phyloP scores from a whole-genome alignment of 1,140 invertebrate species.

The Drosophila mayri region DNA sequence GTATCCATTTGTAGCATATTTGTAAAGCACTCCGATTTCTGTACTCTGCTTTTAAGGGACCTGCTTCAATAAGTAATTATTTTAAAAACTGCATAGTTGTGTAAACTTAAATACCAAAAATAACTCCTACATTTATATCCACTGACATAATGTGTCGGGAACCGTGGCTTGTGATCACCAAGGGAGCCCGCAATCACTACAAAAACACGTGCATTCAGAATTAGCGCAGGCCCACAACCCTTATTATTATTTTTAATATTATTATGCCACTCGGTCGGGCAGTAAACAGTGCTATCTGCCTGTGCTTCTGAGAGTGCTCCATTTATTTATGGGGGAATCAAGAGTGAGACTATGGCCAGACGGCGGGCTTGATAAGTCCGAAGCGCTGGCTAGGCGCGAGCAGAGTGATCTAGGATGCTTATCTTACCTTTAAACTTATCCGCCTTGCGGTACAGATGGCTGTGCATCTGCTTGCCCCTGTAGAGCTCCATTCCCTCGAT shows the following conservation, averaged over 20 bases:
- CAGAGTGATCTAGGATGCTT: not conserved
- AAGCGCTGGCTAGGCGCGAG: constrained; percentile 4
- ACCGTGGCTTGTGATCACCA: not conserved
- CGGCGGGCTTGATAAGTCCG: constrained; percentile 13
- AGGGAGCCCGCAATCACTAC: constrained; percentile 6
- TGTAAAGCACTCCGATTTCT: not conserved
- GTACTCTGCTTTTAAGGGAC: not conserved
- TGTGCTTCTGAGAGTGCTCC: constrained; percentile 11
- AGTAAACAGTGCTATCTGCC: constrained; percentile 32
- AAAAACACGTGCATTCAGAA: constrained; percentile 45
- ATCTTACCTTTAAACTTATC: constrained; percentile 87
- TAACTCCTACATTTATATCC: not conserved
- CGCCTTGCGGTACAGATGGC: constrained; percentile 94
- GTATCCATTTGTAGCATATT: not conserved
- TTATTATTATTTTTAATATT: constrained; percentile 30
- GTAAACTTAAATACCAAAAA: not conserved
- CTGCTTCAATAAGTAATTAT: not conserved
- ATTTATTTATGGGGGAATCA: constrained; percentile 48
- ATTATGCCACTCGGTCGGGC: constrained; percentile 34
- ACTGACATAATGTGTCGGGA: not conserved
- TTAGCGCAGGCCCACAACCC: constrained; percentile 2
- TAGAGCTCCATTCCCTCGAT: constrained; percentile 89
- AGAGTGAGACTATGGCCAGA: constrained; percentile 35
- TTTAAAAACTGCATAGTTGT: not conserved
- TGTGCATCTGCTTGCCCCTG: constrained; percentile 91